These are phyloP conservation scores for Neosalanx taihuensis DNA, from an alignment of 2,797 vertebrate genomes.

Conservation along the genomic window DNA sequence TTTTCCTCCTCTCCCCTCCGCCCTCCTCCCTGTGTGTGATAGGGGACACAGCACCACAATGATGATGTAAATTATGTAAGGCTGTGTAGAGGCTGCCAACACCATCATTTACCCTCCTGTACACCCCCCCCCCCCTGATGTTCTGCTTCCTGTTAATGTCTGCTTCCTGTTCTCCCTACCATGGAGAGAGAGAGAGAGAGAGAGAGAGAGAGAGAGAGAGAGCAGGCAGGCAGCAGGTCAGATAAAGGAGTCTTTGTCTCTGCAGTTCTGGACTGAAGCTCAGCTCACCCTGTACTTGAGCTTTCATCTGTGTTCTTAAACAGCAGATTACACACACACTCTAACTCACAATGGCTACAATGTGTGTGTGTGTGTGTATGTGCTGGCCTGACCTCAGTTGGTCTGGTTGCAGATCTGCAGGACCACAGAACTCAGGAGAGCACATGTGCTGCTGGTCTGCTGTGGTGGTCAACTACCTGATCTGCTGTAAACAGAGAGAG, in stretches of 20 bases:
- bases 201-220: neutral
- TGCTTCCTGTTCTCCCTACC: neutral
- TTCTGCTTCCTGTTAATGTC: neutral
- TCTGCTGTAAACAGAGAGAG: neutral
- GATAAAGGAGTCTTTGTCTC: slow-evolving; percentile 26
- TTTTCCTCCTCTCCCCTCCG: too few relatives aligned
- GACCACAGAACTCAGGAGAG: neutral
- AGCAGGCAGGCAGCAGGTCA: neutral
- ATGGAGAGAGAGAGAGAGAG: slow-evolving; percentile 2
- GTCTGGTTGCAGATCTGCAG: neutral
- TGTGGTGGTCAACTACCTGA: neutral
- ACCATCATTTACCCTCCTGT: neutral
- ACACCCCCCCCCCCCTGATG: too few relatives aligned
- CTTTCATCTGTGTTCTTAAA: too few relatives aligned
- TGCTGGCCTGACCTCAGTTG: too few relatives aligned
- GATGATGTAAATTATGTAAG: too few relatives aligned
- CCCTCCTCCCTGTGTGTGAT: neutral
- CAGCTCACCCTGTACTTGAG: neutral
- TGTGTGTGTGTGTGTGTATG: too few relatives aligned
- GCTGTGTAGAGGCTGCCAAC: neutral
- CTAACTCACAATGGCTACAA: too few relatives aligned
- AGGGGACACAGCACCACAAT: too few relatives aligned
- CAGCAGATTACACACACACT: neutral
- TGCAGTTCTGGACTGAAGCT: too few relatives aligned
- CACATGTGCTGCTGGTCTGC: neutral